Evolutionary conservation across 2,113 vertebrate species (phyloP).

Genomic region (Leiothrix lutea): DNA sequence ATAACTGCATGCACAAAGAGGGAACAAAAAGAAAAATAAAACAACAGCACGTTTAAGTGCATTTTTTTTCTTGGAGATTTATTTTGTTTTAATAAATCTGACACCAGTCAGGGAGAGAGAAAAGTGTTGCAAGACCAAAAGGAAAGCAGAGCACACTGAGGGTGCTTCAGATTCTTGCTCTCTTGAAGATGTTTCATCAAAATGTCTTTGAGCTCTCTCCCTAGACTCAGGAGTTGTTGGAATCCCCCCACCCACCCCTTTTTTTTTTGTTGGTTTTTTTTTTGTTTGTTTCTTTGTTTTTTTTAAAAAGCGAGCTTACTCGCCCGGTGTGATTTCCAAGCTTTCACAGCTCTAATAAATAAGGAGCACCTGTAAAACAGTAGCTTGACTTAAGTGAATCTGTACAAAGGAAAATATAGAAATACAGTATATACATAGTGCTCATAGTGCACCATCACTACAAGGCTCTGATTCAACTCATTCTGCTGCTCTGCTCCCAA

Average conservation of each 20-base stretch:
- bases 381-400: constrained; percentile 83
- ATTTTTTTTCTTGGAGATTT: constrained; percentile 77
- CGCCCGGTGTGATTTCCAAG: constrained; percentile 76
- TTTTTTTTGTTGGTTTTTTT: background rate
- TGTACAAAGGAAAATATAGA: constrained; percentile 84
- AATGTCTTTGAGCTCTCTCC: constrained; percentile 72
- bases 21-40: constrained; percentile 42
- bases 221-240: constrained; percentile 56
- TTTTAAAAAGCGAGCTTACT: constrained; percentile 80
- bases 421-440: constrained; percentile 84
- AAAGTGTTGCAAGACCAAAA: constrained; percentile 60
- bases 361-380: constrained; percentile 85
- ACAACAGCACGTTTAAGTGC: constrained; percentile 71
- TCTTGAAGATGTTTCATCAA: constrained; percentile 49
- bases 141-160: constrained; percentile 38
- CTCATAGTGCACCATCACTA: constrained; percentile 67
- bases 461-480: constrained; percentile 60
- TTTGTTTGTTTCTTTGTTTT: constrained; percentile 31
- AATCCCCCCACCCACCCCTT: background rate
- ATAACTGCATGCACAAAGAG: background rate
- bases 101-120: constrained; percentile 75
- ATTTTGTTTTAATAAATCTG: constrained; percentile 82
- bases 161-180: constrained; percentile 47
- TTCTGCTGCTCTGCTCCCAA: constrained; percentile 3
- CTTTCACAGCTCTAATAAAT: constrained; percentile 85